A percentile compares a stretch with the other conserved stretches of the same genome.
phyloP scores from a whole-genome alignment of 23 tunicate species.

The Botrylloides violaceus region DNA sequence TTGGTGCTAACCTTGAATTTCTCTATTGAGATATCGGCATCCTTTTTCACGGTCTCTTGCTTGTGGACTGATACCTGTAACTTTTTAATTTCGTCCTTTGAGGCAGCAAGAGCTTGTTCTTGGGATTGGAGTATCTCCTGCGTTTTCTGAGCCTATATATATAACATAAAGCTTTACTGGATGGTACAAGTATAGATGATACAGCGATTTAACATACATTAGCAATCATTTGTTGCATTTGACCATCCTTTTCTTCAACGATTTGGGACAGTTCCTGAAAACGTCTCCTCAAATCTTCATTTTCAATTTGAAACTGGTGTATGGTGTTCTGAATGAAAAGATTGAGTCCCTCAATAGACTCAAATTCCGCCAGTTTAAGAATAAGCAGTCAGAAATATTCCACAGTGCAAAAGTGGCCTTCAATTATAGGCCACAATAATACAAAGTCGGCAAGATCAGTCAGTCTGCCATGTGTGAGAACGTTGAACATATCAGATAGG shows the following conservation, averaged over 20 bases:
- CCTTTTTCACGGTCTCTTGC: conserved; percentile 7
- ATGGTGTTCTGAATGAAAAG: background rate
- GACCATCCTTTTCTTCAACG: background rate
- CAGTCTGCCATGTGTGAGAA: too few relatives aligned
- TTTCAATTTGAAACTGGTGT: background rate
- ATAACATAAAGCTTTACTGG: background rate
- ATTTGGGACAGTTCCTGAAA: background rate
- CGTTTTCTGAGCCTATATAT: conserved; percentile 8
- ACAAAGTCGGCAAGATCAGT: too few relatives aligned
- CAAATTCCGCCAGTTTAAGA: too few relatives aligned
- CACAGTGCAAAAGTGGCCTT: too few relatives aligned
- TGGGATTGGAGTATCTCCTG: conserved; percentile 6
- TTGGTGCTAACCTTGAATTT: conserved; percentile 42
- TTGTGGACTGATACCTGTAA: conserved; percentile 12
- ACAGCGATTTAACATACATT: too few relatives aligned
- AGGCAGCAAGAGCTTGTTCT: conserved; percentile 4
- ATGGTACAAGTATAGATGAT: too few relatives aligned
- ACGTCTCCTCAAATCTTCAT: background rate
- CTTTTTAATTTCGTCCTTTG: conserved; percentile 7
- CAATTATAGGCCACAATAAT: too few relatives aligned
- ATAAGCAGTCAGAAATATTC: too few relatives aligned
- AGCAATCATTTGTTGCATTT: background rate
- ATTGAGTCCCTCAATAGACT: background rate
- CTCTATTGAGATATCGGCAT: conserved; percentile 27
- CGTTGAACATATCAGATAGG: too few relatives aligned